Base-by-base conservation (phyloP, 2,888 invertebrate genomes). In the Linnaemya vulpina region DNA sequence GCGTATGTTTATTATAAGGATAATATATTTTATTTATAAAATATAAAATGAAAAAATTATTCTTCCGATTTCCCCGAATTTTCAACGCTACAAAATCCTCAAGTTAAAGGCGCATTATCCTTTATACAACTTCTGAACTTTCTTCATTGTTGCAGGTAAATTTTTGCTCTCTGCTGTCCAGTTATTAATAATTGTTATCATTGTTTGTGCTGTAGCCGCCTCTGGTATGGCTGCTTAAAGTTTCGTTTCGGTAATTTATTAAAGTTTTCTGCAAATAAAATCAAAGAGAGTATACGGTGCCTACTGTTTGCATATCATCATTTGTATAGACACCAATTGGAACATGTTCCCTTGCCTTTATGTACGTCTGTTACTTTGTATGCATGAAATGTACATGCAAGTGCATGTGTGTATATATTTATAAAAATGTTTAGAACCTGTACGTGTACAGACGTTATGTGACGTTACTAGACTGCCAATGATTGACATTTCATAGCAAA, bases 401-500 rank as follows among this genome's bases (percentile, higher is more conserved):
- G 15, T 49, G 11, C 9, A 51, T 38, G 53, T 74, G 79, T 20
- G 15, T n/a, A 58, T 49, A 35, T n/a, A 49, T 46, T 4, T 55
- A 20, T 40, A 53, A 62, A 22, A 40, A 82, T 38, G 35, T 30
- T 40, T 74, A 73, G 46, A 20, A 63, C 13, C 30, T 15, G 82
- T 85, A 85, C 85, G 85, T 85, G 85, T 55, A 70, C 85, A 85
- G 85, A 85, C 82, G 82, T 38, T 85, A 75, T 85, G 85, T 85
- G 85, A 85, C 85, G 85, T 85, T 85, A 82, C 85, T 78, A 82
- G 84, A 82, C 82, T 86, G 86, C 62, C 86, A 86, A 83, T 87
- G 86, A 86, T 85, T 87, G 86, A 86, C 86, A 86, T 87, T 82
- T 87, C 75, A 86, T 86, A 87, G 87, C 73, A 83, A 86, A 86